Evolutionary conservation across 2,797 vertebrate genomes (phyloP), one percentile per base, ranked within the genome.

Genomic region (Arvicola amphibius): DNA sequence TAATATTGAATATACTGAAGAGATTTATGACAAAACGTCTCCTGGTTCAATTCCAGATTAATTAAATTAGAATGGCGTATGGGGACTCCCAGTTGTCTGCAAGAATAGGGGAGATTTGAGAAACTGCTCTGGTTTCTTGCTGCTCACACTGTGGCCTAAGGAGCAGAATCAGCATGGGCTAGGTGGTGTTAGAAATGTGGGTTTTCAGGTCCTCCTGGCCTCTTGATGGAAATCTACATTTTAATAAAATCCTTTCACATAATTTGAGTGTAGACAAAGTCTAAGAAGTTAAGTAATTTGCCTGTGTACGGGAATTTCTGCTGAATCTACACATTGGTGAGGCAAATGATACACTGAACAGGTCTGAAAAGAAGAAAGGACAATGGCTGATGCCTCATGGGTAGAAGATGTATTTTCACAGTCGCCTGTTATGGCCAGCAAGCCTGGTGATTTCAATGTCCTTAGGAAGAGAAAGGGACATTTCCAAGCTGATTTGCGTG

Each of bases 21-120:
- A 92, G 40, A 79, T 93, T 95, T 91, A 90, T 96, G 88, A 89
- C 77, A 53, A 67, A 95, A 95, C 63, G 29, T 84, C 71, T 85
- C 21, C 37, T 71, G 40, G 76, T 21, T 93, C 61, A 85, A 59
- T 46, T 34, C 29, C 69, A 94, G 73, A 46, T 67, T 53, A 87
- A 83, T 53, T 90, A 92, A 93, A 63, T 76, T 59, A 88, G 61
- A 84, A 78, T 37, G 6, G 79, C 3, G 2, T 19, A 19, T 21
- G 19, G 65, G 51, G 1, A 25, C 48, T 51, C 32, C 13, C 32
- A 76, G 40, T 65, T 48, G 4, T 80, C 34, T 77, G 80, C 34
- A 92, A 23, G 11, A 40, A 65, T 29, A 29, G n/a, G 16, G 8
- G 8, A 43, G 69, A 78, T 71, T n/a, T 71, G 34, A 19, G 14